Base-by-base conservation (phyloP, 2,797 vertebrate species). In the Poeciliopsis presidionis region DNA sequence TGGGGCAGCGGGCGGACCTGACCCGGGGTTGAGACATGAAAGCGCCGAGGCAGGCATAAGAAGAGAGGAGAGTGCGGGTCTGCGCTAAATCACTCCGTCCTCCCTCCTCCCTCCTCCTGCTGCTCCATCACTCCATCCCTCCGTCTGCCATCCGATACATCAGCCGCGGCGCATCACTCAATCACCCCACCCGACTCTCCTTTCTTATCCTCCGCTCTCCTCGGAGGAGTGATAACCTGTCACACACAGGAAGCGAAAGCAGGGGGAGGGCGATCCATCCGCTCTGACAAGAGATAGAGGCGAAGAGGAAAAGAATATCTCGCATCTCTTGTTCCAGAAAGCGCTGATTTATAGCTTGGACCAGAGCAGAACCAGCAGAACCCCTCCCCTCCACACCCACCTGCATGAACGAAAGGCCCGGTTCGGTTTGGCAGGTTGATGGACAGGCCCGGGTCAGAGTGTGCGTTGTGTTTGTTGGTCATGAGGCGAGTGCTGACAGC, bases 401-500 rank as follows among this genome's bases (percentile, higher is more conserved):
- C 85, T 87, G 78, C 85, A 79, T 7, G 73, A 80, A 57, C 70
- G 61, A 41, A 41, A 41, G 39, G 39, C 39, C 39, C 39, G 39
- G 73, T 71, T 53, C 61, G 57, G 49, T 8, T 51, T 46, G 45
- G 8, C 0, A 16, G 33, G 30, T 96, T 96, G 96, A 97, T 89
- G 94, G 96, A 96, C 96, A 92, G 89, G 84, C 1, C 1, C 0
- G 92, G 96, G 96, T 97, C 95, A 95, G 90, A 93, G 88, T 89
- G 86, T 95, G 94, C 84, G 89, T 93, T 92, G 90, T 88, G 51
- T 95, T 95, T 96, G 94, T 92, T 93, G 94, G 93, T 89, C 87
- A 89, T 86, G 89, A 88, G 94, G 87, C 78, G 93, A 94, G 94
- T 96, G 97, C 94, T 97, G 96, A 97, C 96, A 98, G 95, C 87